phyloP scores from a whole-genome alignment of 2,888 invertebrate genomes.

The Zhuqinia jingwanae region DNA sequence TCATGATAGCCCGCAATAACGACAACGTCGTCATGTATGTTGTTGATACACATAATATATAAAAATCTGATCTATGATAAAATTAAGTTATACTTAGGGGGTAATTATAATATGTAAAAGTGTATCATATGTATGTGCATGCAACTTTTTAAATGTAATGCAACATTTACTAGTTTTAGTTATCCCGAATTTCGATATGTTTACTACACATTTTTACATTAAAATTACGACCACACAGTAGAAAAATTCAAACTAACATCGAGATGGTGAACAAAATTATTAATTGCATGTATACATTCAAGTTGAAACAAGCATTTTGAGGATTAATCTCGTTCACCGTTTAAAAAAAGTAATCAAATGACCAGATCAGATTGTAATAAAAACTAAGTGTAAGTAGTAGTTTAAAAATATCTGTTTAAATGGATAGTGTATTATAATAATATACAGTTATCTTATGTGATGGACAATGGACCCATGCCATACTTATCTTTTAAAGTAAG shows the following conservation, averaged over 20 bases:
- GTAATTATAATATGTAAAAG: not conserved
- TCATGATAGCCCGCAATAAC: too few species aligned
- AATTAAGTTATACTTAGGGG: too few species aligned
- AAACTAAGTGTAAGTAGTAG: not conserved
- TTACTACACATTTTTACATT: too few species aligned
- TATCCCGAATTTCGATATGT: not conserved
- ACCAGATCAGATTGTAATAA: slow-evolving; percentile 63
- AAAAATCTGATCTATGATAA: too few species aligned
- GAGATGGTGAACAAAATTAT: not conserved
- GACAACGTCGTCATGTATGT: too few species aligned
- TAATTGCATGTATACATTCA: not conserved
- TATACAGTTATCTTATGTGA: slow-evolving; percentile 5
- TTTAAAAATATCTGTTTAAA: not conserved
- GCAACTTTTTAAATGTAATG: too few species aligned
- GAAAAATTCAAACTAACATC: too few species aligned
- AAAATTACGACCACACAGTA: too few species aligned
- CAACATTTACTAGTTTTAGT: not conserved
- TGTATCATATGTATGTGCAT: not conserved
- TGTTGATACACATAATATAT: too few species aligned
- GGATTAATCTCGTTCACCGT: not conserved
- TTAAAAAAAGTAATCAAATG: slow-evolving; percentile 57
- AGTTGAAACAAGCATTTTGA: too few species aligned
- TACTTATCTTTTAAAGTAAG: too few species aligned
- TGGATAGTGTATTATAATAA: too few species aligned
- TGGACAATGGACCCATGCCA: slow-evolving; percentile 40